phyloP scores from a whole-genome alignment of 2,797 vertebrate genomes.

The Staurois parvus region DNA sequence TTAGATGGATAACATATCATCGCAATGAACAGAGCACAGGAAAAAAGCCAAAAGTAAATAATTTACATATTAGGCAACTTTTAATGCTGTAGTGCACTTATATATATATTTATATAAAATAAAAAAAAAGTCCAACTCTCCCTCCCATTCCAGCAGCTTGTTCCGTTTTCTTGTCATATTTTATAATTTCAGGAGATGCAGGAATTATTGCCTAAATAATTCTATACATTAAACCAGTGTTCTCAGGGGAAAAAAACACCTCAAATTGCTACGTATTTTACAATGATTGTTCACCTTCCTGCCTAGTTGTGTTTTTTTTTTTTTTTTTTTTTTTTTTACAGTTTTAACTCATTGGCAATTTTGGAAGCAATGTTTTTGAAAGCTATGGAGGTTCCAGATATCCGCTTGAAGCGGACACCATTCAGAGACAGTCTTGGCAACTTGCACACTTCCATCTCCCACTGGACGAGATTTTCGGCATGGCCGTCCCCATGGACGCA shows the following conservation, averaged over 20 bases:
- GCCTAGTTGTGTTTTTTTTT: constrained; percentile 54
- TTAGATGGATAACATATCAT: constrained; percentile 70
- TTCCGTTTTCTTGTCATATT: constrained; percentile 70
- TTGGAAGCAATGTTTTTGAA: constrained; percentile 95
- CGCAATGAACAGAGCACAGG: constrained; percentile 74
- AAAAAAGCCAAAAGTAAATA: constrained; percentile 75
- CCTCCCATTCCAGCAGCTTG: constrained; percentile 79
- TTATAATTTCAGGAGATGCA: constrained; percentile 87
- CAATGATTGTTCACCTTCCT: constrained; percentile 81
- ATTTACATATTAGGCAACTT: constrained; percentile 80
- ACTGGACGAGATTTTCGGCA: constrained; percentile 87
- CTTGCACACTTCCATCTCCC: constrained; percentile 95
- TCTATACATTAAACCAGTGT: constrained; percentile 92
- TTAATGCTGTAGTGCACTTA: constrained; percentile 88
- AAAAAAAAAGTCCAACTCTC: constrained; percentile 76
- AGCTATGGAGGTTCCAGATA: constrained; percentile 91
- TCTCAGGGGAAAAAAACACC: constrained; percentile 77
- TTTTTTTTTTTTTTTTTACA: constrained; percentile 81
- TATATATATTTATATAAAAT: constrained; percentile 62
- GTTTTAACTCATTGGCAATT: constrained; percentile 92
- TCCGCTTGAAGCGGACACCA: constrained; percentile 90
- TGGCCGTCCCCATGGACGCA: constrained; percentile 88
- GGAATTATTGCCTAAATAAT: constrained; percentile 97
- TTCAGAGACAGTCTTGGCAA: constrained; percentile 91
- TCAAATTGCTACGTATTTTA: constrained; percentile 95